A percentile compares a stretch with the other conserved stretches of the same genome.
Conservation (phyloP, 2,888 invertebrate species). For the Amorpha juglandis region DNA sequence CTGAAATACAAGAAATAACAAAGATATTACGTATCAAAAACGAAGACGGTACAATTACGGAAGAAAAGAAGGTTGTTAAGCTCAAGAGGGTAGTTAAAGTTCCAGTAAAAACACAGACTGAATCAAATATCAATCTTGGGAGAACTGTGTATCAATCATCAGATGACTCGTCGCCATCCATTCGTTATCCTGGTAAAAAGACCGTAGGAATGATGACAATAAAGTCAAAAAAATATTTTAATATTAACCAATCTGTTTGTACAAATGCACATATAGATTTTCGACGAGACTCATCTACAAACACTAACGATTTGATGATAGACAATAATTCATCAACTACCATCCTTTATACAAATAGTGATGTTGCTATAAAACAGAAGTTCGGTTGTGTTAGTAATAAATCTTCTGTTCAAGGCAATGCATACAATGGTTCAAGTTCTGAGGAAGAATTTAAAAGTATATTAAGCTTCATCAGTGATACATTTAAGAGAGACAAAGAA, state of each 20-base stretch:
- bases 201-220: constrained; percentile 39
- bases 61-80: constrained; percentile 50
- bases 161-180: constrained; percentile 40
- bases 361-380: background rate
- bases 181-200: constrained; percentile 37
- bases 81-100: constrained; percentile 46
- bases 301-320: background rate
- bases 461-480: background rate
- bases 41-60: constrained; percentile 51
- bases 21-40: constrained; percentile 49
- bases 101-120: constrained; percentile 30
- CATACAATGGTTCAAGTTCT: background rate
- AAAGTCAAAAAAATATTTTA: background rate
- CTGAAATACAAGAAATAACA: constrained; percentile 50
- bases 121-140: background rate
- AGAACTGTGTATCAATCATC: constrained; percentile 29
- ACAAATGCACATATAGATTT: background rate
- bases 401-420: too few species aligned
- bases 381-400: background rate
- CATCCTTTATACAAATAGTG: background rate
- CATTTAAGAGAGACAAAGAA: background rate
- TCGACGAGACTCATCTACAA: constrained; percentile 3
- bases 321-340: background rate
- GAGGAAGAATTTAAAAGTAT: constrained; percentile 8
- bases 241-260: background rate